Percentiles rank a stretch among this genome's conserved stretches.
phyloP scores from a whole-genome alignment of 2,797 vertebrate species.

The Pangasius sanitwongsei region DNA sequence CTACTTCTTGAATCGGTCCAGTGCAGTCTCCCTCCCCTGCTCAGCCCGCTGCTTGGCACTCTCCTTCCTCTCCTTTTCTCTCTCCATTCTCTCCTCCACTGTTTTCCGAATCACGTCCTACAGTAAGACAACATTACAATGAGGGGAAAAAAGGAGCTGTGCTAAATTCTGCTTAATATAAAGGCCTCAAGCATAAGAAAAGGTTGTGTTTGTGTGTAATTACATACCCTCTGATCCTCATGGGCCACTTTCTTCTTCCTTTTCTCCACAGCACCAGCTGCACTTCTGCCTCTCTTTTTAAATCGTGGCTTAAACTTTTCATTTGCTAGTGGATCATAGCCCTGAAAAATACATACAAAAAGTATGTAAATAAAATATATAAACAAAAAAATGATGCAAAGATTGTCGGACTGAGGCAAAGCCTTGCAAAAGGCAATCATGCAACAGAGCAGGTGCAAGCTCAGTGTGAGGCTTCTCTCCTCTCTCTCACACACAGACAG shows the following conservation, averaged over 20 bases:
- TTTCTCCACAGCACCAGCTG: conserved; percentile 75
- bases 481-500: background rate
- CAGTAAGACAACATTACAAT: background rate
- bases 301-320: conserved; percentile 78
- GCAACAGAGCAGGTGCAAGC: conserved; percentile 28
- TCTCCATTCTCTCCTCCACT: conserved; percentile 67
- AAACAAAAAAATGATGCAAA: background rate
- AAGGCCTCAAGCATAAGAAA: background rate
- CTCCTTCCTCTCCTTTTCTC: conserved; percentile 56
- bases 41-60: conserved; percentile 41
- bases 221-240: conserved; percentile 81
- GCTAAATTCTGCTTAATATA: background rate
- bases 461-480: background rate
- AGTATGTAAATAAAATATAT: background rate
- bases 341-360: conserved; percentile 67
- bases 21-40: conserved; percentile 66
- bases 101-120: conserved; percentile 78
- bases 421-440: background rate
- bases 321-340: conserved; percentile 82
- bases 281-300: conserved; percentile 82
- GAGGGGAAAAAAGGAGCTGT: background rate
- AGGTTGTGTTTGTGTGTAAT: background rate
- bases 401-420: background rate
- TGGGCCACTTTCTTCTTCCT: conserved; percentile 85
- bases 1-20: conserved; percentile 84